A percentile compares a stretch with the other conserved stretches of the same genome.
Evolutionary conservation across 2,797 vertebrate species (phyloP).

Genomic region (Propithecus perrieri): DNA sequence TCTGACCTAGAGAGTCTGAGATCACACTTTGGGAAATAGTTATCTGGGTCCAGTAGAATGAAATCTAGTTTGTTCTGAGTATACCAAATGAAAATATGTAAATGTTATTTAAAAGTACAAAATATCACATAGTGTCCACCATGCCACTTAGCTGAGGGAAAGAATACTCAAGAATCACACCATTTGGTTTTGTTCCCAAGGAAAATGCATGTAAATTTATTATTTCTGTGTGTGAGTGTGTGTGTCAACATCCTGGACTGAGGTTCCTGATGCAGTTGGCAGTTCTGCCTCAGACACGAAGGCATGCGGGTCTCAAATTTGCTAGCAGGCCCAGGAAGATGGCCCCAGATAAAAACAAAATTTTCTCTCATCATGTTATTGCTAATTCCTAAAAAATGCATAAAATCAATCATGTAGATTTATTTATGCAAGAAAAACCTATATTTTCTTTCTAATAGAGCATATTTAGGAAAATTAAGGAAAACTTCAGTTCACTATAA

Average conservation of each 20-base stretch:
- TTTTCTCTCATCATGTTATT: neutral
- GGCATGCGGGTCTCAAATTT: neutral
- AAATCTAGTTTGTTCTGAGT: neutral
- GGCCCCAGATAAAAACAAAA: neutral
- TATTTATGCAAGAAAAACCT: neutral
- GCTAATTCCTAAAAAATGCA: neutral
- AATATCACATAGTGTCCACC: neutral
- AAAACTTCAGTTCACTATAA: neutral
- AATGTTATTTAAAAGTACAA: constrained; percentile 8
- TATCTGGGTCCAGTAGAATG: neutral
- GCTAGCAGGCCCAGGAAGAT: neutral
- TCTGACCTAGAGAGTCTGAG: neutral
- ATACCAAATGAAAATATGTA: neutral
- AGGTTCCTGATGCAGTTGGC: neutral
- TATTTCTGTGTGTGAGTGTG: neutral
- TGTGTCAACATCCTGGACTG: neutral
- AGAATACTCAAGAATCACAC: neutral
- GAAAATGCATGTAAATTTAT: neutral
- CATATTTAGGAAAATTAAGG: constrained; percentile 35
- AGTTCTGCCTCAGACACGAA: neutral
- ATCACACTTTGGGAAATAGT: neutral
- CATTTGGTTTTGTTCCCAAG: neutral
- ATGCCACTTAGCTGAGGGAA: neutral
- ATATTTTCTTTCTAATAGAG: neutral
- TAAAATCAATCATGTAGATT: neutral